These are phyloP conservation scores for Taxidea taxus DNA, from an alignment of 2,113 vertebrate species.

Conservation along the genomic window DNA sequence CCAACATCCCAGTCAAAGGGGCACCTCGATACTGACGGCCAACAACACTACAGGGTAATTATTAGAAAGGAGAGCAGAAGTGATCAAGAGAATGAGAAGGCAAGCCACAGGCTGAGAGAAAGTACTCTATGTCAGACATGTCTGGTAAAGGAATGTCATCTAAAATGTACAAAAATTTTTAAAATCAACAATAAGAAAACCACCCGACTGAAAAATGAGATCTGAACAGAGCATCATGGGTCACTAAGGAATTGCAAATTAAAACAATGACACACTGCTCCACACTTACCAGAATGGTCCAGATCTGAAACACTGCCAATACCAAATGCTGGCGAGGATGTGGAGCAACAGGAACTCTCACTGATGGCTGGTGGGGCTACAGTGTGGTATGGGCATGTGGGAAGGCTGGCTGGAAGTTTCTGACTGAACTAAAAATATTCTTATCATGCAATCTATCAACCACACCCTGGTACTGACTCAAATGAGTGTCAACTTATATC, in stretches of 20 bases:
- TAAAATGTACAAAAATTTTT: background rate
- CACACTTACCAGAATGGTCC: accelerated
- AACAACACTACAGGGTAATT: background rate
- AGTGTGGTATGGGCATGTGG: accelerated
- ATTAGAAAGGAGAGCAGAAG: background rate
- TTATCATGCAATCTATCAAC: too few species aligned
- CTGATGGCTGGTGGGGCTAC: too few species aligned
- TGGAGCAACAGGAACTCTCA: too few species aligned
- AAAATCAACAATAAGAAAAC: background rate
- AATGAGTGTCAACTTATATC: background rate
- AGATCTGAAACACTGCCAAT: accelerated
- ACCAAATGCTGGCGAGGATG: accelerated
- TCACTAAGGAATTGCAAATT: accelerated
- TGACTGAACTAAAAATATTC: background rate
- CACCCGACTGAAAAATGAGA: too few species aligned
- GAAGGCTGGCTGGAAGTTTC: background rate
- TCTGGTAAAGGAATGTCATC: too few species aligned
- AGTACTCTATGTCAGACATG: too few species aligned
- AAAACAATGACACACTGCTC: accelerated
- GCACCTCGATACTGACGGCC: accelerated
- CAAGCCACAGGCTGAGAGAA: background rate
- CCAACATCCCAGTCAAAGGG: background rate
- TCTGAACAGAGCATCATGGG: accelerated
- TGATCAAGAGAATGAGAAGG: accelerated
- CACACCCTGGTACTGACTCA: too few species aligned